Conservation (phyloP, 2,113 vertebrate species). For the Carlito syrichta region DNA sequence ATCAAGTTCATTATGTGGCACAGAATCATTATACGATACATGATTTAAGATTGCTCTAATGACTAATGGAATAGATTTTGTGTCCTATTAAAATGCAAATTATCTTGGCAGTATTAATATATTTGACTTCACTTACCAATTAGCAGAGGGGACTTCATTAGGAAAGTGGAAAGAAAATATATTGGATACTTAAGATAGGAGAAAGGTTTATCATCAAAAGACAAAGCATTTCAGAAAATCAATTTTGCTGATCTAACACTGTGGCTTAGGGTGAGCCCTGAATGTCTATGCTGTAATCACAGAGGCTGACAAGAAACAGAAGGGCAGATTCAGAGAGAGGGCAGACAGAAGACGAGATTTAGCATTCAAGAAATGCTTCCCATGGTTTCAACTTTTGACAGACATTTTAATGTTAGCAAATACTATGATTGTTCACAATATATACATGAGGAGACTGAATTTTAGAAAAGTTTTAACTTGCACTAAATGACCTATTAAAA, state of each 20-base stretch:
- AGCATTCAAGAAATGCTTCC: background rate
- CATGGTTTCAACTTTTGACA: background rate
- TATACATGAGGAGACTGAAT: background rate
- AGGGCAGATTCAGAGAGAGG: background rate
- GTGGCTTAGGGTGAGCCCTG: background rate
- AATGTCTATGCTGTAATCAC: background rate
- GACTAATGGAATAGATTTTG: constrained; percentile 34
- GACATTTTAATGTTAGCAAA: background rate
- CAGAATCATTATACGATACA: background rate
- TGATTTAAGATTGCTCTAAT: constrained; percentile 12
- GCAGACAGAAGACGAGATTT: background rate
- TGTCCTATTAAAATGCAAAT: constrained; percentile 54
- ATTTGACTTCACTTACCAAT: constrained; percentile 6
- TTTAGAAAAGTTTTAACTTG: background rate
- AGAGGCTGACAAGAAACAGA: background rate
- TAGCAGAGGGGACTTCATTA: background rate
- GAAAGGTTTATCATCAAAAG: background rate
- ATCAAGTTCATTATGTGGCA: background rate
- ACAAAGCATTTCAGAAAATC: background rate
- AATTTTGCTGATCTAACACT: background rate
- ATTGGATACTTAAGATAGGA: background rate
- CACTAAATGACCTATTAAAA: background rate
- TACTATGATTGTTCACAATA: background rate
- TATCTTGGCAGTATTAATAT: background rate
- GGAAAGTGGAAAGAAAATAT: background rate